These are phyloP conservation scores for Lerema accius DNA, from an alignment of 1,140 invertebrate species.

Conservation along the genomic window DNA sequence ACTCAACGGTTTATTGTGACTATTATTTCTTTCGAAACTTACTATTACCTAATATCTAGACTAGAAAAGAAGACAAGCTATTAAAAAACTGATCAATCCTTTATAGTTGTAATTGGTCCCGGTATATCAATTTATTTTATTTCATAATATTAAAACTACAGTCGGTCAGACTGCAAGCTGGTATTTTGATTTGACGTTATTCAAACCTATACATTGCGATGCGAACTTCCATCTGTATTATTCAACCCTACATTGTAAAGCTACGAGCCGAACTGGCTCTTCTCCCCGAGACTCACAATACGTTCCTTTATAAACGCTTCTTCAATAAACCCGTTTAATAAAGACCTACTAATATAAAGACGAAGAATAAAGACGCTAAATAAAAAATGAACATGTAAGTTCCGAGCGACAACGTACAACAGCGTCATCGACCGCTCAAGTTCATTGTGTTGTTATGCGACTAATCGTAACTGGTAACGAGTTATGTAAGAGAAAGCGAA, in stretches of 20 bases:
- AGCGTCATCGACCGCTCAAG: slow-evolving; percentile 61
- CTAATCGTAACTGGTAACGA: slow-evolving; percentile 65
- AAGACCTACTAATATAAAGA: slow-evolving; percentile 17
- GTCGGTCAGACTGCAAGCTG: not conserved
- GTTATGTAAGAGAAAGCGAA: slow-evolving; percentile 80
- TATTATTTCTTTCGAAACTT: slow-evolving; percentile 46
- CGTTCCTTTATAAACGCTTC: slow-evolving; percentile 2
- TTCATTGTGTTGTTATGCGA: slow-evolving; percentile 66
- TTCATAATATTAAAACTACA: not conserved
- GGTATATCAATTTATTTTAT: slow-evolving; percentile 17
- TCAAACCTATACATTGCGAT: not conserved
- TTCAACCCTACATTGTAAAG: slow-evolving; percentile 6
- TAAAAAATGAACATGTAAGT: slow-evolving; percentile 14
- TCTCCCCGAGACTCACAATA: slow-evolving; percentile 6
- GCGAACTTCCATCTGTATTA: slow-evolving; percentile 5
- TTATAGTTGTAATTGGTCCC: slow-evolving; percentile 8
- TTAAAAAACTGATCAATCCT: slow-evolving; percentile 34
- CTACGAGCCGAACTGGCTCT: not conserved
- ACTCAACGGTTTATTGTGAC: slow-evolving; percentile 42
- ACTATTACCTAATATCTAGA: slow-evolving; percentile 43
- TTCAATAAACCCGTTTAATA: slow-evolving; percentile 15
- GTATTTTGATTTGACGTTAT: not conserved
- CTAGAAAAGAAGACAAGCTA: slow-evolving; percentile 38
- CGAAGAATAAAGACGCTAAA: slow-evolving; percentile 8
- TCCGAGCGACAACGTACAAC: slow-evolving; percentile 9